A percentile compares a stretch with the other conserved stretches of the same genome.
Conservation (phyloP, 1,140 invertebrate species). For the Limonius californicus region DNA sequence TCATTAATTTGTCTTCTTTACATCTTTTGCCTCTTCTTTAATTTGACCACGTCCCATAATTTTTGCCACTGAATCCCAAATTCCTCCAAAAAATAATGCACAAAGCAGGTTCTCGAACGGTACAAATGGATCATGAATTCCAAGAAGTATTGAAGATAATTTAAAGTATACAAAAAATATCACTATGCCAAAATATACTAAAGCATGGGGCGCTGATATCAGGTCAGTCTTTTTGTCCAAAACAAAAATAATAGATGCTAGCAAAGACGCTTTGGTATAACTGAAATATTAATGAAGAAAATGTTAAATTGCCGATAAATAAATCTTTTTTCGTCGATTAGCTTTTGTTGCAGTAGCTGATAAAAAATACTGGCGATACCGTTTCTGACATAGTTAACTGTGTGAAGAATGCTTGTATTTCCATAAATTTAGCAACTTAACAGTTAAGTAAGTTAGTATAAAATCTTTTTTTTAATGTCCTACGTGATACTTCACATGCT, state of each 20-base stretch:
- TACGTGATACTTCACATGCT: too few species aligned
- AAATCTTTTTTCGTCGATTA: too few species aligned
- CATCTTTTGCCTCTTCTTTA: slow-evolving; percentile 73
- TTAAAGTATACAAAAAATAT: slow-evolving; percentile 99
- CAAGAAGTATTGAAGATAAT: slow-evolving; percentile 90
- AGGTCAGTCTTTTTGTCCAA: slow-evolving; percentile 94
- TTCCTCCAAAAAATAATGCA: slow-evolving; percentile 94
- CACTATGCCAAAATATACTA: slow-evolving; percentile 98
- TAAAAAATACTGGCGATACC: too few species aligned
- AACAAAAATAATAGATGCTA: slow-evolving; percentile 94
- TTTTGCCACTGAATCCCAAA: slow-evolving; percentile 92
- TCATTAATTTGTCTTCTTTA: slow-evolving; percentile 73
- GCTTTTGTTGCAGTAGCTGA: too few species aligned
- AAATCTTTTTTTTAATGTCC: too few species aligned
- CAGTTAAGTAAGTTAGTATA: too few species aligned
- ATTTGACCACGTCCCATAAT: slow-evolving; percentile 72
- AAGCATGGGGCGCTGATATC: slow-evolving; percentile 92
- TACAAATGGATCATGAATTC: slow-evolving; percentile 97
- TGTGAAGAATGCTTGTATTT: too few species aligned
- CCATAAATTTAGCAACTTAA: too few species aligned
- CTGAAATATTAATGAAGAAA: too few species aligned
- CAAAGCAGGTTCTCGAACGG: slow-evolving; percentile 98
- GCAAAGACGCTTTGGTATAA: slow-evolving; percentile 93
- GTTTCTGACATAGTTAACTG: too few species aligned
- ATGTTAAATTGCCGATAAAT: too few species aligned